phyloP scores from a whole-genome alignment of 2,113 vertebrate genomes.

The Sinocyclocheilus rhinocerous region DNA sequence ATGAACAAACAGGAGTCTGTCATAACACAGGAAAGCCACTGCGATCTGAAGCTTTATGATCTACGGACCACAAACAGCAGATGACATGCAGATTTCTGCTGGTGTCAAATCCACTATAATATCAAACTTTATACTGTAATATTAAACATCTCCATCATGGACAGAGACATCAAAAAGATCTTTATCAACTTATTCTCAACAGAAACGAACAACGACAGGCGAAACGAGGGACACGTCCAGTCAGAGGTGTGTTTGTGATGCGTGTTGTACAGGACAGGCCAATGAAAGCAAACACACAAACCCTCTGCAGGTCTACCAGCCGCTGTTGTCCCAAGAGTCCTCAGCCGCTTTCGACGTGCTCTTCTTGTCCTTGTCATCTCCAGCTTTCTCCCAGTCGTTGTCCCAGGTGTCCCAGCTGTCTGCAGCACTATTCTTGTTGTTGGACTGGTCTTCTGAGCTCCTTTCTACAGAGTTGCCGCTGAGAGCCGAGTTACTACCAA shows the following conservation, averaged over 20 bases:
- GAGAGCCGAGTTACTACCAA: conserved; percentile 81
- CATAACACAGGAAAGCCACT: conserved; percentile 12
- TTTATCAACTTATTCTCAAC: conserved; percentile 3
- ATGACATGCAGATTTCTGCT: conserved; percentile 26
- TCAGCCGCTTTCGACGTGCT: conserved; percentile 73
- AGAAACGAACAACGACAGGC: background rate
- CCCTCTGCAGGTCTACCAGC: conserved; percentile 80
- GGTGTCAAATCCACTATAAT: conserved; percentile 17
- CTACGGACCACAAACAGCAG: conserved; percentile 12
- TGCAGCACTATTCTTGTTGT: conserved; percentile 89
- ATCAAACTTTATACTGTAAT: background rate
- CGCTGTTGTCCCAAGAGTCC: conserved; percentile 87
- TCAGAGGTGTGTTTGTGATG: background rate
- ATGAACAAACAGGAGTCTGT: background rate
- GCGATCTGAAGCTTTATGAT: conserved; percentile 12
- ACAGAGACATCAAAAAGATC: background rate
- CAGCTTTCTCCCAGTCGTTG: conserved; percentile 86
- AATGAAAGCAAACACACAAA: conserved; percentile 24
- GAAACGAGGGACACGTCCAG: background rate
- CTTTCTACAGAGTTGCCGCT: conserved; percentile 89
- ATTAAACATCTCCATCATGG: background rate
- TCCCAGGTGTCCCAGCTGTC: conserved; percentile 93
- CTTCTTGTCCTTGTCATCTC: conserved; percentile 81
- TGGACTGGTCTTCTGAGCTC: conserved; percentile 85
- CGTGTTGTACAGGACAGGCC: background rate